A percentile compares a stretch with the other conserved stretches of the same genome.
Conservation (phyloP, 1,140 invertebrate species). For the Monochamus saltuarius region DNA sequence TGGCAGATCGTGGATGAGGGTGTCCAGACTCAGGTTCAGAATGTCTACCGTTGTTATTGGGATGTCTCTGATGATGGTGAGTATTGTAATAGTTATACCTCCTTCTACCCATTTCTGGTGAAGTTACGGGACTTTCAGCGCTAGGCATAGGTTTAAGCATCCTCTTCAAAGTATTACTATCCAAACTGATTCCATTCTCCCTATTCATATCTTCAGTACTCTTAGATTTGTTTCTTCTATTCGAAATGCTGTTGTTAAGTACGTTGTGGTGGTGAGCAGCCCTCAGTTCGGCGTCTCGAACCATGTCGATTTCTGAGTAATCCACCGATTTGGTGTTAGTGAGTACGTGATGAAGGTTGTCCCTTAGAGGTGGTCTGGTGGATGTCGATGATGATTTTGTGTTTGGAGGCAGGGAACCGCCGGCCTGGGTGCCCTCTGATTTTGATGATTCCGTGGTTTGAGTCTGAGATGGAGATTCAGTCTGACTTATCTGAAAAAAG, state of each 20-base stretch:
- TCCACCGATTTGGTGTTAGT: slow-evolving; percentile 68
- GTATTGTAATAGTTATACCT: slow-evolving; percentile 63
- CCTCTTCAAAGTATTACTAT: slow-evolving; percentile 83
- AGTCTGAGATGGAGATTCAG: slow-evolving; percentile 52
- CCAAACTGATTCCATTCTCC: slow-evolving; percentile 53
- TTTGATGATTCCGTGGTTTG: slow-evolving; percentile 60
- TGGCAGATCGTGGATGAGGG: slow-evolving; percentile 45
- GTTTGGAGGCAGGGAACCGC: slow-evolving; percentile 63
- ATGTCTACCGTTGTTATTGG: slow-evolving; percentile 57
- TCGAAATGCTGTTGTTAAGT: slow-evolving; percentile 59
- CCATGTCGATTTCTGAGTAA: slow-evolving; percentile 73
- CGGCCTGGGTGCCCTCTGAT: slow-evolving; percentile 79
- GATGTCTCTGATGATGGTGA: slow-evolving; percentile 56
- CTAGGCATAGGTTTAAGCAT: slow-evolving; percentile 92
- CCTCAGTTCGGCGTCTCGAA: slow-evolving; percentile 62
- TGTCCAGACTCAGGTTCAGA: slow-evolving; percentile 56
- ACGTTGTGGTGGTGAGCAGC: slow-evolving; percentile 63
- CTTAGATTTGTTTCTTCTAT: slow-evolving; percentile 74
- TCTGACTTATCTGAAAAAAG: slow-evolving; percentile 39
- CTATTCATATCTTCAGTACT: slow-evolving; percentile 86
- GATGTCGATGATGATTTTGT: slow-evolving; percentile 62
- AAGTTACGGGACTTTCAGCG: slow-evolving; percentile 82
- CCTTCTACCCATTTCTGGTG: slow-evolving; percentile 81
- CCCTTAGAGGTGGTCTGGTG: slow-evolving; percentile 57
- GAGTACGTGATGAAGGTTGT: slow-evolving; percentile 64